Evolutionary conservation across 2,888 invertebrate species (phyloP).

Genomic region (Axea sp.): DNA sequence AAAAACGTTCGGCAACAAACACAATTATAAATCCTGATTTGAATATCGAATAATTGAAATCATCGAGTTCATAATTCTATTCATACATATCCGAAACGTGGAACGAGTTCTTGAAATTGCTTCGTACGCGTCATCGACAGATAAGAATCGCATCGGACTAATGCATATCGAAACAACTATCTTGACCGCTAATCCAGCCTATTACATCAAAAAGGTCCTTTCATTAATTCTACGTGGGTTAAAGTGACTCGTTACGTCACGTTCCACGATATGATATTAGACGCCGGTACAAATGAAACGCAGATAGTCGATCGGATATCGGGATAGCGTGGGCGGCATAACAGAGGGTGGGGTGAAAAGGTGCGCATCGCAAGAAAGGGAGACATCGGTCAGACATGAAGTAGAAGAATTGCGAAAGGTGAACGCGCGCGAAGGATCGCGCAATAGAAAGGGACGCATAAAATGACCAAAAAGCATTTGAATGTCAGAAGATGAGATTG

Average conservation of each 20-base stretch:
- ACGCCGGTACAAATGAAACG: constrained; percentile 51
- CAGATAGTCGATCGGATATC: constrained; percentile 47
- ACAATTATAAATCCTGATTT: constrained; percentile 28
- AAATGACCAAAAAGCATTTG: constrained; percentile 53
- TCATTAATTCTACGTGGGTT: constrained; percentile 57
- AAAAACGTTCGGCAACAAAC: constrained; percentile 14
- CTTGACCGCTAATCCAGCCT: constrained; percentile 52
- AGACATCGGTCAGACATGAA: constrained; percentile 50
- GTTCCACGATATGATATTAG: constrained; percentile 45
- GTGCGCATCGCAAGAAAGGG: constrained; percentile 26
- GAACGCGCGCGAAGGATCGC: constrained; percentile 45
- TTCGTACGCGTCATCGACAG: constrained; percentile 49
- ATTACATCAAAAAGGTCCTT: constrained; percentile 57
- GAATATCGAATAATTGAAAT: constrained; percentile 59
- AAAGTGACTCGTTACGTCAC: constrained; percentile 59
- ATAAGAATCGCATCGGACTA: constrained; percentile 52
- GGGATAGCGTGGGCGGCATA: background rate
- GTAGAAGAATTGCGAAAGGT: constrained; percentile 46
- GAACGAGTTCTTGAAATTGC: constrained; percentile 49
- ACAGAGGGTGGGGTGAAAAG: constrained; percentile 1
- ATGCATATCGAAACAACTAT: constrained; percentile 59
- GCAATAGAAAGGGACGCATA: constrained; percentile 7
- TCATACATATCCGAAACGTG: constrained; percentile 24
- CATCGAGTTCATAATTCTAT: constrained; percentile 45
- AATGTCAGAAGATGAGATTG: constrained; percentile 53